These are phyloP conservation scores for Dendrolimus houi DNA, from an alignment of 2,888 invertebrate genomes.

Conservation along the genomic window DNA sequence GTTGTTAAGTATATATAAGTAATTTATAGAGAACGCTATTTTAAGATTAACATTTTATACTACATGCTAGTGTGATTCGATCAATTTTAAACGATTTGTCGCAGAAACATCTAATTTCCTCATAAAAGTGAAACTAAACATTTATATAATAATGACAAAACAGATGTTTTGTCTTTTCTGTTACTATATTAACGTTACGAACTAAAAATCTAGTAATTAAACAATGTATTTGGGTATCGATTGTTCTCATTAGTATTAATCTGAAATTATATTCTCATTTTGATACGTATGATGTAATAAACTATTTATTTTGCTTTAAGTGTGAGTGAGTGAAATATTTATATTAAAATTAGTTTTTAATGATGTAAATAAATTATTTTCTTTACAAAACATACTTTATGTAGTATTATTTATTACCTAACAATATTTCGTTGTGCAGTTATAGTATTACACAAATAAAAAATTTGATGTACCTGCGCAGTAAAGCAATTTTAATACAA, in stretches of 20 bases:
- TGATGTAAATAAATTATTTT: slow-evolving; percentile 65
- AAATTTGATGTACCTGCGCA: no score
- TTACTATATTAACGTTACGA: background rate
- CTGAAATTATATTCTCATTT: slow-evolving; percentile 10
- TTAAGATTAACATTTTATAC: no score
- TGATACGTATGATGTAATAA: slow-evolving; percentile 14
- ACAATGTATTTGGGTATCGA: no score
- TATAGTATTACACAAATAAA: no score
- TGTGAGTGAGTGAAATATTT: slow-evolving; percentile 20
- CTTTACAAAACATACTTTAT: slow-evolving; percentile 21
- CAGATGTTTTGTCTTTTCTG: background rate
- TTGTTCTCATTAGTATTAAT: no score
- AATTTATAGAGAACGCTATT: slow-evolving; percentile 10
- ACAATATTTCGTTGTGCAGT: slow-evolving; percentile 5
- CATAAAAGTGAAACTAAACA: slow-evolving; percentile 5
- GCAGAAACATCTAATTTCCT: no score
- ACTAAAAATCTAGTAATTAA: background rate
- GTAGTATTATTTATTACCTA: slow-evolving; percentile 15
- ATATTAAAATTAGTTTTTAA: slow-evolving; percentile 56
- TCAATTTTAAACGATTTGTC: no score
- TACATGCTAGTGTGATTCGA: no score
- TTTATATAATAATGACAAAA: background rate
- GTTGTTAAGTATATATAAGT: slow-evolving; percentile 24
- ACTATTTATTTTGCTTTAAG: slow-evolving; percentile 4
- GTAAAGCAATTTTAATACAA: no score